Percentiles rank a stretch among this genome's conserved stretches.
phyloP scores from a whole-genome alignment of 1,140 invertebrate species.

The Lucilia cuprina region DNA sequence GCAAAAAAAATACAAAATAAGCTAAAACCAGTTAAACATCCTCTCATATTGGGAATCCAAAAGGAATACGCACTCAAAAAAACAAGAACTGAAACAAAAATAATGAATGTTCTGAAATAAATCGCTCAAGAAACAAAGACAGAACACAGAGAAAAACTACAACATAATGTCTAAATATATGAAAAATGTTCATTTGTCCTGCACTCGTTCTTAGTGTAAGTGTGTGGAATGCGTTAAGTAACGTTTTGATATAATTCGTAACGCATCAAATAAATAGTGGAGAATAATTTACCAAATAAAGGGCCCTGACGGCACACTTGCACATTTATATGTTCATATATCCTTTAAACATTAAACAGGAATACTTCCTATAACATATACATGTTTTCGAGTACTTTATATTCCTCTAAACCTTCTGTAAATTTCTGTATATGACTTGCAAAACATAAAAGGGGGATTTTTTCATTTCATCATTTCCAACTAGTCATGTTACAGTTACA shows the following conservation, averaged over 20 bases:
- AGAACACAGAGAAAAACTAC: too few species aligned
- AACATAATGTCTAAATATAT: background rate
- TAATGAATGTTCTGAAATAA: background rate
- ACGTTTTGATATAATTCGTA: slow-evolving; percentile 25
- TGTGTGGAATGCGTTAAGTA: slow-evolving; percentile 16
- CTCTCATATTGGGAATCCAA: background rate
- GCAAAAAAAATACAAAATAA: background rate
- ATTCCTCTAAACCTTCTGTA: background rate
- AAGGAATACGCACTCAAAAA: too few species aligned
- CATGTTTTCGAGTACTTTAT: background rate
- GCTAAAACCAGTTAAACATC: background rate
- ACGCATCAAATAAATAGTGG: background rate
- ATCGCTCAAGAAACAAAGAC: slow-evolving; percentile 8
- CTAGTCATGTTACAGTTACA: background rate
- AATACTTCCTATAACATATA: too few species aligned
- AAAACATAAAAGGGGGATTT: background rate
- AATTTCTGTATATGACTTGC: background rate
- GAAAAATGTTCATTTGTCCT: background rate
- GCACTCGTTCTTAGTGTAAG: background rate
- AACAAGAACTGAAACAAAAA: background rate
- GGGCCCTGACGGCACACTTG: background rate
- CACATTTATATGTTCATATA: background rate
- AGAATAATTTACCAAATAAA: too few species aligned
- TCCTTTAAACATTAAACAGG: too few species aligned
- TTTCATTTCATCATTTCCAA: background rate